Evolutionary conservation across 2,797 vertebrate species (phyloP), one percentile per base, ranked within the genome.

Genomic region (Enteromius unitaeniatus): DNA sequence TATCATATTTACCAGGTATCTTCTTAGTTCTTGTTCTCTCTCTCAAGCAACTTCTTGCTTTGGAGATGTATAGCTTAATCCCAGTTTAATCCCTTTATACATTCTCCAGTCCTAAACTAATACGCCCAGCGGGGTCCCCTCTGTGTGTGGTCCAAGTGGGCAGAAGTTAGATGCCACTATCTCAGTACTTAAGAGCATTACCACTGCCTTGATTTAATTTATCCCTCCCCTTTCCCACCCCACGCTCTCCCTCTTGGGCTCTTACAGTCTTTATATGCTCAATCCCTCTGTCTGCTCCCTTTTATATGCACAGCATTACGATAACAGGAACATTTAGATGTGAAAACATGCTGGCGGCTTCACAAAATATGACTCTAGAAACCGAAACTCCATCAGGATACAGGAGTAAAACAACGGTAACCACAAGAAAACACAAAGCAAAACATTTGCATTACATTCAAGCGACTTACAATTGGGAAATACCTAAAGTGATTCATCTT

Each of bases 21-120:
- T 69, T 77, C 23, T 23, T 58, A 21, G 37, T 19, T 45, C 49
- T 53, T 42, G 45, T 69, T 68, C 65, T 53, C 21, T 40, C 15
- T 31, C 3, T 62, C 23, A 47, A 28, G 47, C 13, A 34, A 26
- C 7, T 23, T 76, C 60, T 58, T 42, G 49, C 37, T 58, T 77
- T 31, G 14, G 49, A 69, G 37, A 70, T 47, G 74, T 77, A 69
- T 69, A 31, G 64, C 74, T 58, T 77, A 83, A 83, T 83, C 74
- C 62, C 23, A 23, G 34, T 55, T 77, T 83, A 78, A 83, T 83
- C 82, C 81, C 14, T 83, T 69, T 77, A 55, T 83, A 69, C 34
- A 77, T 77, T 69, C 51, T 69, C 62, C 49, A 69, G 51, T 70
- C 26, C 64, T 83, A 58, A 69, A 83, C 74, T 77, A 55, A 83